phyloP scores from a whole-genome alignment of 1,140 invertebrate genomes.

The Uloborus diversus region DNA sequence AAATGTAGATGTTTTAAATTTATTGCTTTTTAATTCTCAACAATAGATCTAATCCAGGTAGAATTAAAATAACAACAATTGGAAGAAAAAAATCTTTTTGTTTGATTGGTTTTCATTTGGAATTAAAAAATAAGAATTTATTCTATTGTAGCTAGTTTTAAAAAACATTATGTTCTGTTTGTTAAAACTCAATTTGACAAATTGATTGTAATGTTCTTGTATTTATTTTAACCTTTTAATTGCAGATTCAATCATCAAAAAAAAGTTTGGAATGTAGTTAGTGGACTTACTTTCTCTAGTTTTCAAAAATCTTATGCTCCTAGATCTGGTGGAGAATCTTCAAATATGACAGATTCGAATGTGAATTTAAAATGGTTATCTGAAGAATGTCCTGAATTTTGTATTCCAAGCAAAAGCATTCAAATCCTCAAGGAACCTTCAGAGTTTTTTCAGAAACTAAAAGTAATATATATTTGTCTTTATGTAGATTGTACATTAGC shows the following conservation, averaged over 20 bases:
- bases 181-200: too few species aligned
- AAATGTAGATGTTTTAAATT: too few species aligned
- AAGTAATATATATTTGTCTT: conserved; percentile 37
- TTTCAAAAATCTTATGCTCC: conserved; percentile 22
- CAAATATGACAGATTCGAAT: conserved; percentile 4
- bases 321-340: background rate
- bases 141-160: background rate
- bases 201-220: too few species aligned
- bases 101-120: background rate
- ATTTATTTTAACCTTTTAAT: too few species aligned
- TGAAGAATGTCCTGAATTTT: conserved; percentile 63
- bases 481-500: background rate
- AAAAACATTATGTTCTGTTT: background rate
- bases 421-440: conserved; percentile 63
- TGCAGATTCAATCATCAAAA: background rate
- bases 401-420: conserved; percentile 63
- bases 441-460: conserved; percentile 64
- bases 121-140: background rate
- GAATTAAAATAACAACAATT: too few species aligned
- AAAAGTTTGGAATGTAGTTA: background rate
- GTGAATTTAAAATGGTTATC: conserved; percentile 61
- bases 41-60: too few species aligned
- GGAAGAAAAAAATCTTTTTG: too few species aligned
- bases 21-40: too few species aligned
- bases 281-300: conserved; percentile 1